Conservation (phyloP, 1,140 invertebrate genomes). For the Homalodisca vitripennis region DNA sequence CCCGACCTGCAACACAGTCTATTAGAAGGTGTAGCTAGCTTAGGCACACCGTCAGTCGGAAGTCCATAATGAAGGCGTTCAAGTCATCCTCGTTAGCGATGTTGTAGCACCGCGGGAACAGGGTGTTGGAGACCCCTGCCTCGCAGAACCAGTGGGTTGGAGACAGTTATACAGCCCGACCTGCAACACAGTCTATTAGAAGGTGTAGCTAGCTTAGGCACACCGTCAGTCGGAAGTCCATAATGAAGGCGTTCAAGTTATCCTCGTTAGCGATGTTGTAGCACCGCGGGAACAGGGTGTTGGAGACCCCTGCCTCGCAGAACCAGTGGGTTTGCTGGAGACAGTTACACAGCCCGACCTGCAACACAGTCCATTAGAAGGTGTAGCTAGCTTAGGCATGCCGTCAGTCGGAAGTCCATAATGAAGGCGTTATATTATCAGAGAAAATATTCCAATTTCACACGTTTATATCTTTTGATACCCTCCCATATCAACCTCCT, state of each 20-base stretch:
- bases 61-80: constrained; percentile 86
- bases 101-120: constrained; percentile 87
- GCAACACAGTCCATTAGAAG: constrained; percentile 62
- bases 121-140: constrained; percentile 71
- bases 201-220: constrained; percentile 78
- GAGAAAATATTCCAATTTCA: too few relatives aligned
- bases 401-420: constrained; percentile 86
- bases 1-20: constrained; percentile 59
- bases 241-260: constrained; percentile 83
- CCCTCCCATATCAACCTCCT: too few relatives aligned
- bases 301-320: constrained; percentile 74
- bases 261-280: constrained; percentile 84
- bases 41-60: constrained; percentile 82
- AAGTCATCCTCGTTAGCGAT: constrained; percentile 83
- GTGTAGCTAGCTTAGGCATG: constrained; percentile 79
- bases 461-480: too few relatives aligned
- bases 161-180: constrained; percentile 75
- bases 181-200: too few relatives aligned
- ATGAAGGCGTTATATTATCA: constrained; percentile 67
- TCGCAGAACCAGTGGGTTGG: constrained; percentile 88
- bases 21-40: constrained; percentile 78
- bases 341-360: constrained; percentile 73
- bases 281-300: constrained; percentile 82
- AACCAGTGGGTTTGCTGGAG: constrained; percentile 88
- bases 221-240: constrained; percentile 86